Conservation (phyloP, 2,113 vertebrate species). For the Cyphomyrus plagiostoma region DNA sequence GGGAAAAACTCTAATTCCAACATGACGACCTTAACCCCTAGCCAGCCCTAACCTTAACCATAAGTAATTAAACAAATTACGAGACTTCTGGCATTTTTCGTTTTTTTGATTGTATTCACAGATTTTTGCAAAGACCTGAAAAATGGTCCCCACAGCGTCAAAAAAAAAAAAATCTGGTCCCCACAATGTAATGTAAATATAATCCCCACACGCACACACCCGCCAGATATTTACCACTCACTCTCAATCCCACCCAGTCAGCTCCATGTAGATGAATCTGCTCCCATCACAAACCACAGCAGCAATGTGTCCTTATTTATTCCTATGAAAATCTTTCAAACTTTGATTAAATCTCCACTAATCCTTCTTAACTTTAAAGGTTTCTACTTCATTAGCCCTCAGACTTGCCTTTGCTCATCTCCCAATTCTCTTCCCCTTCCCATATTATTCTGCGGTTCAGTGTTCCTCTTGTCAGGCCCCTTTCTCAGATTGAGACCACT, state of each 20-base stretch:
- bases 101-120: too few species aligned
- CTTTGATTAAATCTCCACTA: conserved; percentile 21
- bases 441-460: neutral
- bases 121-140: too few species aligned
- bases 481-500: neutral
- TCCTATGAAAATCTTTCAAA: conserved; percentile 10
- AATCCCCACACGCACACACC: neutral
- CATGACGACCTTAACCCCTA: too few species aligned
- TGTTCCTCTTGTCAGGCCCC: neutral
- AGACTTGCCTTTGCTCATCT: neutral
- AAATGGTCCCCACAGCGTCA: too few species aligned
- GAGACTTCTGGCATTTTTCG: too few species aligned
- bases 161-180: too few species aligned
- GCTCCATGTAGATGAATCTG: neutral
- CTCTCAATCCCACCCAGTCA: neutral
- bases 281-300: neutral
- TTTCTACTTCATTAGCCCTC: conserved; percentile 11
- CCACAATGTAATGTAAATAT: too few species aligned
- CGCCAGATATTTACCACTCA: neutral
- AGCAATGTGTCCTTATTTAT: neutral
- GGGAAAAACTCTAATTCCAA: too few species aligned
- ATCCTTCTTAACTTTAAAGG: conserved; percentile 17
- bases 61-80: too few species aligned
- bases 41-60: too few species aligned
- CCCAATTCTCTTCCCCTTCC: neutral